These are phyloP conservation scores for Heliothis peltigera DNA, from an alignment of 2,888 invertebrate species.

Conservation along the genomic window DNA sequence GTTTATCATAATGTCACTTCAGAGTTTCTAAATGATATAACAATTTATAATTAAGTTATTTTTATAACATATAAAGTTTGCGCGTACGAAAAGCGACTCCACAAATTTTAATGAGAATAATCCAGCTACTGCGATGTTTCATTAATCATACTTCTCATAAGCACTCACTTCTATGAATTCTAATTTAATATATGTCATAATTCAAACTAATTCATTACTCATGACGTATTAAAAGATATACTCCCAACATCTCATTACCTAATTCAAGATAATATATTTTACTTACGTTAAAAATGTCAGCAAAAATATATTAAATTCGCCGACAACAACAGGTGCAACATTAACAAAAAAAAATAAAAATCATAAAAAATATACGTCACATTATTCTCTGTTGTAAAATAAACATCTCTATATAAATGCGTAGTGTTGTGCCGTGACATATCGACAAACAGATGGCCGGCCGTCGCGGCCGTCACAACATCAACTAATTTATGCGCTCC, in stretches of 20 bases:
- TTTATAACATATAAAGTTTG: background rate
- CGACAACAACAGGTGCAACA: constrained; percentile 55
- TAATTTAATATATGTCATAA: constrained; percentile 45
- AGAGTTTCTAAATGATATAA: constrained; percentile 9
- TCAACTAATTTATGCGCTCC: constrained; percentile 88
- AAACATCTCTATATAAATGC: constrained; percentile 75
- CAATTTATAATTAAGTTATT: constrained; percentile 1
- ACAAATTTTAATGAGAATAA: constrained; percentile 37
- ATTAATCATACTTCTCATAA: constrained; percentile 51
- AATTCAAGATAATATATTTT: constrained; percentile 50
- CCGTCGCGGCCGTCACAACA: constrained; percentile 86
- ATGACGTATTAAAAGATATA: constrained; percentile 39
- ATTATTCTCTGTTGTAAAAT: constrained; percentile 53
- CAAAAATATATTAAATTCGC: constrained; percentile 54
- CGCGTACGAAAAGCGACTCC: constrained; percentile 3
- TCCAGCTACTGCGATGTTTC: constrained; percentile 32
- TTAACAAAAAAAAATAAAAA: constrained; percentile 46
- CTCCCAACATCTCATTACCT: constrained; percentile 43
- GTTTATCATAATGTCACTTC: constrained; percentile 12
- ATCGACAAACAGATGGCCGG: constrained; percentile 88
- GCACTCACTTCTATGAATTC: constrained; percentile 32
- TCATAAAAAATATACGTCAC: constrained; percentile 55
- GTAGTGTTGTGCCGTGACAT: constrained; percentile 83
- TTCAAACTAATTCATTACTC: constrained; percentile 44
- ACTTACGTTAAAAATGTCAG: constrained; percentile 43